Evolutionary conservation across 2,113 vertebrate species (phyloP), one percentile per base, ranked within the genome.

Genomic region (Ptyas mucosa): DNA sequence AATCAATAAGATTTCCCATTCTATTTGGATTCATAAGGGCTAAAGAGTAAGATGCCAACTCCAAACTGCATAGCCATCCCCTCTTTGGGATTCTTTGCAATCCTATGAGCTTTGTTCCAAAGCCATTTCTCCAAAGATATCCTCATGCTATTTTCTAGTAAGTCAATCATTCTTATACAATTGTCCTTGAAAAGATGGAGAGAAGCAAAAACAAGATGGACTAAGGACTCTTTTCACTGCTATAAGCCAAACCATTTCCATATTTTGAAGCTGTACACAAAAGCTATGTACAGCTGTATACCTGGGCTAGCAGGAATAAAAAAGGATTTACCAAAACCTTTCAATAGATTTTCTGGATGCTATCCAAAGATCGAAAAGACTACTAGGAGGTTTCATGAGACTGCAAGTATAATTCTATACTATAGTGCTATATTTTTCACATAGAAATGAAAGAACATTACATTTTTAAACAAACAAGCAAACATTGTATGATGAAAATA

Each of bases 301-400:
- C 92, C 92, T 93, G 92, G 88, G 29, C 92, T 90, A 89, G 88
- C 88, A 85, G 24, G 69, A 46, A 51, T 88, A 24, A 61, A 85
- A 89, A 23, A 39, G 21, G 29, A 54, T 75, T 90, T 93, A 90
- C 88, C 88, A 61, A 90, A 85, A 93, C 55, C 54, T 20, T 89
- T 81, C 87, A 89, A 93, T 61, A 91, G 90, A 88, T 46, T 93
- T 93, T 91, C 90, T 93, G 87, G 93, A 91, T 88, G 69, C n/a
- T 51, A 58, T 61, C 90, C 87, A 91, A 91, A 89, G 53, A 89
- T 55, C 91, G 53, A 61, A 57, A 89, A 93, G 87, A 46, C 87
- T 91, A 87, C 64, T 81, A 91, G 58, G 64, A 88, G 21, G 11
- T 91, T 91, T 93, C 58, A 81, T 51, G 89, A 86, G 61, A 34